phyloP scores from a whole-genome alignment of 30 jellyfish, hydroid and myxozoan species.

The Morbakka virulenta region DNA sequence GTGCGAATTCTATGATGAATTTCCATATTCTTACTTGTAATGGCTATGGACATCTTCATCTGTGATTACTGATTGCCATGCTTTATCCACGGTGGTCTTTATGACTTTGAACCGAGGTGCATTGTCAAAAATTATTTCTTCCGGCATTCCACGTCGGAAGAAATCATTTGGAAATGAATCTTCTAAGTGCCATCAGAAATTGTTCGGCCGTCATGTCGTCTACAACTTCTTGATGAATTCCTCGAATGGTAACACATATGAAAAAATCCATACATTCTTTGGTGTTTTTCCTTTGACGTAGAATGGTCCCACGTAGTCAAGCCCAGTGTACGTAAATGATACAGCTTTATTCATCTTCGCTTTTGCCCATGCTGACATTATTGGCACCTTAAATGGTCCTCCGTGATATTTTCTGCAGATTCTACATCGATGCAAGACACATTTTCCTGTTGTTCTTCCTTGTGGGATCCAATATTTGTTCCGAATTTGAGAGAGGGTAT shows the following conservation, averaged over 20 bases:
- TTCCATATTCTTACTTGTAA: conserved; percentile 19
- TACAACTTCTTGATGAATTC: conserved; percentile 6
- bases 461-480: background rate
- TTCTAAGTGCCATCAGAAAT: background rate
- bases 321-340: conserved; percentile 12
- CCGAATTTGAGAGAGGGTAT: background rate
- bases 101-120: conserved; percentile 16
- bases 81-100: conserved; percentile 11
- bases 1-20: conserved; percentile 24
- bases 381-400: conserved; percentile 14
- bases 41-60: background rate
- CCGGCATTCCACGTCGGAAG: conserved; percentile 52
- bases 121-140: conserved; percentile 14
- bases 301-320: conserved; percentile 18
- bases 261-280: background rate
- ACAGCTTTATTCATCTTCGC: background rate
- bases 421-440: background rate
- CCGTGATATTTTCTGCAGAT: conserved; percentile 7
- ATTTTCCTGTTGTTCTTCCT: background rate
- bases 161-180: too few relatives aligned
- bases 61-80: too few relatives aligned
- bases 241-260: background rate
- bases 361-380: conserved; percentile 34
- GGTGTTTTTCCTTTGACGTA: too few relatives aligned
- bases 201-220: conserved; percentile 1